Evolutionary conservation across 1,140 invertebrate genomes (phyloP), one percentile per base, ranked within the genome.

Genomic region (Galleria mellonella): DNA sequence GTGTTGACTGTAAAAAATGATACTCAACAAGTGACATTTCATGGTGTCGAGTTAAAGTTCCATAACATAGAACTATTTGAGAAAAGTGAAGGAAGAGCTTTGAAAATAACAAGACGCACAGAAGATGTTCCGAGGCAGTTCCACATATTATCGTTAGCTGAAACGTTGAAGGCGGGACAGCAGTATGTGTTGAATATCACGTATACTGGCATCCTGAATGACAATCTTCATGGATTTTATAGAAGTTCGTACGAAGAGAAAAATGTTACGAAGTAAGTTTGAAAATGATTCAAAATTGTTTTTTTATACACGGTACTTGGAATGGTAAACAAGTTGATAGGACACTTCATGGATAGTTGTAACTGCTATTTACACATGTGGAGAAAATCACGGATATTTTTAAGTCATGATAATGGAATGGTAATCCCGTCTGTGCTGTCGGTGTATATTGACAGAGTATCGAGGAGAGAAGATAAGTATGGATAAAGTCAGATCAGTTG

Each of bases 181-280:
- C 79, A 88, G 43, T 97, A 96, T 69, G 75, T 90, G 9, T 69
- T 97, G 32, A 75, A 89, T 48, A 89, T 96, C 35, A 89, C 88
- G 28, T 97, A 92, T 62, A 83, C 87, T 1, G 94, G 94, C 2
- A 77, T 89, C 12, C 77, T 96, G 1, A 92, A 92, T 63, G 91
- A 95, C 61, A 89, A 93, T 51, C 76, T 96, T 23, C 90, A 93
- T 60, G 96, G 96, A 11, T 97, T 97, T 74, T 98, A 97, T 70
- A 88, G 94, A 49, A 96, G 94, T 79, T 94, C 92, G 1, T 97
- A 97, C 66, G 89, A 87, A 53, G 88, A 90, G 28, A 87, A 88
- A 17, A 91, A 90, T 55, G 87, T 91, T 29, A 92, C 90, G 46
- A 92, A 91, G 92, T 93, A 70, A 77, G 60, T 57, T 23, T 23